These are phyloP conservation scores for Triplophysa rosa DNA, from an alignment of 2,113 vertebrate genomes.

Conservation along the genomic window DNA sequence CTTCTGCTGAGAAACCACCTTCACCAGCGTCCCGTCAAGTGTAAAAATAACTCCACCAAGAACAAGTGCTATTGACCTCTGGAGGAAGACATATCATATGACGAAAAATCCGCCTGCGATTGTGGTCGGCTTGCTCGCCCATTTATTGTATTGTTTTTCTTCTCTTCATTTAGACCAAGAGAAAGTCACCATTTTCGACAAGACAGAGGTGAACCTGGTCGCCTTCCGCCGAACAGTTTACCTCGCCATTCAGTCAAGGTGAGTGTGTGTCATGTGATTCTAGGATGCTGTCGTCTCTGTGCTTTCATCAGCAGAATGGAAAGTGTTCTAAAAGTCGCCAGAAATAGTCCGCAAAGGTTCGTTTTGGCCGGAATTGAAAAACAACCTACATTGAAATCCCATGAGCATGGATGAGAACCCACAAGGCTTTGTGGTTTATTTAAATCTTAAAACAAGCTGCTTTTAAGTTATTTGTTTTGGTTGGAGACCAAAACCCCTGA, in stretches of 20 bases:
- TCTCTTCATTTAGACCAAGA: conserved; percentile 72
- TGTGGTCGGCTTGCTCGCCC: background rate
- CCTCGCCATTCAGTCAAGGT: conserved; percentile 99
- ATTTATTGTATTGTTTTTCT: conserved; percentile 8
- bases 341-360: conserved; percentile 28
- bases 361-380: conserved; percentile 1
- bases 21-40: background rate
- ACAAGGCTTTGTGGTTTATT: background rate
- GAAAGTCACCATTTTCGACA: conserved; percentile 94
- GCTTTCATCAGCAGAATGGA: conserved; percentile 20
- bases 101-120: background rate
- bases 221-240: conserved; percentile 97
- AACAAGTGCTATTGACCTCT: conserved; percentile 43
- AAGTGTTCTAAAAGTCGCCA: conserved; percentile 21
- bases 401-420: background rate
- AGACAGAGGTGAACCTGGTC: conserved; percentile 97
- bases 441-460: background rate
- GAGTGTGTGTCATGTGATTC: conserved; percentile 48
- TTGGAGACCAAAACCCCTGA: background rate
- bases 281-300: background rate
- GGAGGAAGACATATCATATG: conserved; percentile 23
- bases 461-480: background rate
- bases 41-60: conserved; percentile 37
- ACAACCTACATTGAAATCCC: conserved; percentile 17
- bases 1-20: background rate